phyloP scores from a whole-genome alignment of 2,797 vertebrate species.

The Takifugu ocellatus region DNA sequence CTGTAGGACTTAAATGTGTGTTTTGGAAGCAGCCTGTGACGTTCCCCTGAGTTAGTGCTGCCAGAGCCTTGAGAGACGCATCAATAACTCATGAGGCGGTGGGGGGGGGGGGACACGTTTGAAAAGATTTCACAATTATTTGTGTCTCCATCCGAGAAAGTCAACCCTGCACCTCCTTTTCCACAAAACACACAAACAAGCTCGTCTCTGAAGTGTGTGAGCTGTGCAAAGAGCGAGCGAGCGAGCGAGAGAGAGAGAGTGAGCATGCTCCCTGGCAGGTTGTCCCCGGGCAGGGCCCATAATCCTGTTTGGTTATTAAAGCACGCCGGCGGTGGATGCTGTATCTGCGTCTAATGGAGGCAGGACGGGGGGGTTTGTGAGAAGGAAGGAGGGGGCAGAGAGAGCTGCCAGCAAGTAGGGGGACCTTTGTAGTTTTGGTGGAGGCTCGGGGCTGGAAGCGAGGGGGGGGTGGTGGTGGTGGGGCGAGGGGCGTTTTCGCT shows the following conservation, averaged over 20 bases:
- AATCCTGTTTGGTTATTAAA: conserved; percentile 87
- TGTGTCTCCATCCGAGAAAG: conserved; percentile 58
- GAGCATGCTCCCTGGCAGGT: conserved; percentile 74
- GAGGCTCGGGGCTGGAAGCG: conserved; percentile 67
- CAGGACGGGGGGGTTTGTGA: conserved; percentile 63
- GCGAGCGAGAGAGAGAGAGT: conserved; percentile 57
- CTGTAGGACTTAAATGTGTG: conserved; percentile 11
- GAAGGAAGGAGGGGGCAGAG: conserved; percentile 61
- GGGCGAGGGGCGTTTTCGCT: conserved; percentile 37
- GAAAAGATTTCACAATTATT: conserved; percentile 58
- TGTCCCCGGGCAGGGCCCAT: conserved; percentile 76
- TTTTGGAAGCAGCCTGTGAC: conserved; percentile 52
- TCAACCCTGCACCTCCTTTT: conserved; percentile 52
- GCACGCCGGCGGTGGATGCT: conserved; percentile 78
- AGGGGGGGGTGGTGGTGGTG: conserved; percentile 26
- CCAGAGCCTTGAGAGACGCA: conserved; percentile 39
- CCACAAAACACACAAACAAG: conserved; percentile 64
- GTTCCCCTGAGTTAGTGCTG: conserved; percentile 55
- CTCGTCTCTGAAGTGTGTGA: conserved; percentile 64
- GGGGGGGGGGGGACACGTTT: conserved; percentile 41
- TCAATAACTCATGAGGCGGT: conserved; percentile 51
- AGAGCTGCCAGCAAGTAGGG: conserved; percentile 73
- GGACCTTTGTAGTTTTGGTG: conserved; percentile 82
- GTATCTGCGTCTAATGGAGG: conserved; percentile 81
- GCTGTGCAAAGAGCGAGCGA: conserved; percentile 61